Percentiles rank a stretch among this genome's conserved stretches.
phyloP scores from a whole-genome alignment of 2,797 vertebrate genomes.

The Characodon lateralis region DNA sequence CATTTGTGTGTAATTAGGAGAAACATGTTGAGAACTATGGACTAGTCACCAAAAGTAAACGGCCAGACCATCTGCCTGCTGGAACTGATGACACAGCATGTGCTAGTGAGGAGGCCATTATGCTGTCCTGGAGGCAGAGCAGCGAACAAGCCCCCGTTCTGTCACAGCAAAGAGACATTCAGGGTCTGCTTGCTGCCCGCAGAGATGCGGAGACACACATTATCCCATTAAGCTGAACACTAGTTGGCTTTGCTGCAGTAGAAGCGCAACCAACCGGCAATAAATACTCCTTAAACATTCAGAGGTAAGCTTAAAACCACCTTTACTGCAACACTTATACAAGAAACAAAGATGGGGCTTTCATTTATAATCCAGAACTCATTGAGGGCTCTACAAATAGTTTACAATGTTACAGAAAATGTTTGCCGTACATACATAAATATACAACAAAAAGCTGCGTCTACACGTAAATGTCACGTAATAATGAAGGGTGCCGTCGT shows the following conservation, averaged over 20 bases:
- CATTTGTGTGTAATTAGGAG: constrained; percentile 20
- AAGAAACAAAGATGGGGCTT: neutral
- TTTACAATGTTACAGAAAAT: neutral
- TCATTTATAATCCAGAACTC: neutral
- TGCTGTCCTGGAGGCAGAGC: constrained; percentile 65
- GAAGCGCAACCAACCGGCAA: neutral
- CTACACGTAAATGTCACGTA: neutral
- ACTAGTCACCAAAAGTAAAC: constrained; percentile 65
- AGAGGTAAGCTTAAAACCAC: neutral
- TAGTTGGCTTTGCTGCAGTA: neutral
- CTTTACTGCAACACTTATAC: neutral
- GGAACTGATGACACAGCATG: constrained; percentile 75
- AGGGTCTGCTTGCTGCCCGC: constrained; percentile 45
- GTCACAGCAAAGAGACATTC: constrained; percentile 55
- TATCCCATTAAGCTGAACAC: neutral
- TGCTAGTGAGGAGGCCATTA: constrained; percentile 64
- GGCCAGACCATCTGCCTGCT: constrained; percentile 54
- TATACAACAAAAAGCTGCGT: neutral
- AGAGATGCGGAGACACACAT: constrained; percentile 32
- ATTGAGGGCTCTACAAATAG: neutral
- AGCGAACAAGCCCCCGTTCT: constrained; percentile 41
- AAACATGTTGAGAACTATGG: constrained; percentile 24
- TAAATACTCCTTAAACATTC: neutral
- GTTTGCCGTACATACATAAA: neutral
- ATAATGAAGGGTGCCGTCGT: neutral